phyloP scores from a whole-genome alignment of 1,140 invertebrate genomes.

The Nasonia giraulti region DNA sequence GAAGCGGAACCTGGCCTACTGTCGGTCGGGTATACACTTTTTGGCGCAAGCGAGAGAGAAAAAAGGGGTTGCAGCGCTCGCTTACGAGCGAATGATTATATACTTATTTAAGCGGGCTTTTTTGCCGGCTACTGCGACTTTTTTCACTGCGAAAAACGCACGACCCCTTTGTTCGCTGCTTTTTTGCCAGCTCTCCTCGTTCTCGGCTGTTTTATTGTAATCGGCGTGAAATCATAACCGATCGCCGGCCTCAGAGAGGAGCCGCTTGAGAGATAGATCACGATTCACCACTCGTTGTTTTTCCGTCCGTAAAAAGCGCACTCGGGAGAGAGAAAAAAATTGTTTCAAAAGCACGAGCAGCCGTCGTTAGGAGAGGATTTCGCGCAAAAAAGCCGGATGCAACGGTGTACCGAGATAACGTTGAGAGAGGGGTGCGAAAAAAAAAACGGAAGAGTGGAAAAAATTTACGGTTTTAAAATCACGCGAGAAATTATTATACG shows the following conservation, averaged over 20 bases:
- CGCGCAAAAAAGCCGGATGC: conserved; percentile 15
- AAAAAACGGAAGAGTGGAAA: conserved; percentile 56
- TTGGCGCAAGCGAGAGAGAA: background rate
- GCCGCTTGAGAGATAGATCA: conserved; percentile 43
- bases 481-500: conserved; percentile 71
- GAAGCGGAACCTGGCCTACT: conserved; percentile 47
- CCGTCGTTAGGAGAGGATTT: background rate
- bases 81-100: conserved; percentile 70
- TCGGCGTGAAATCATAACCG: conserved; percentile 75
- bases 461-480: conserved; percentile 76
- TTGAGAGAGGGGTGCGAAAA: conserved; percentile 12
- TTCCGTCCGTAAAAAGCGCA: conserved; percentile 59
- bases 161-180: background rate
- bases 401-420: conserved; percentile 45
- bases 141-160: background rate
- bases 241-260: conserved; percentile 59
- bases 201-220: conserved; percentile 67
- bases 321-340: background rate
- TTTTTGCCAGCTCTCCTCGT: conserved; percentile 1
- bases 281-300: conserved; percentile 64
- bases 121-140: conserved; percentile 19
- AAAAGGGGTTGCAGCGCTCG: conserved; percentile 61
- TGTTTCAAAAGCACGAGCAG: background rate
- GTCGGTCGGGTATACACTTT: conserved; percentile 1
- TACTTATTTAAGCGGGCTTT: conserved; percentile 70